Conservation (phyloP, 2,113 vertebrate species). For the Pontoporia blainvillei region DNA sequence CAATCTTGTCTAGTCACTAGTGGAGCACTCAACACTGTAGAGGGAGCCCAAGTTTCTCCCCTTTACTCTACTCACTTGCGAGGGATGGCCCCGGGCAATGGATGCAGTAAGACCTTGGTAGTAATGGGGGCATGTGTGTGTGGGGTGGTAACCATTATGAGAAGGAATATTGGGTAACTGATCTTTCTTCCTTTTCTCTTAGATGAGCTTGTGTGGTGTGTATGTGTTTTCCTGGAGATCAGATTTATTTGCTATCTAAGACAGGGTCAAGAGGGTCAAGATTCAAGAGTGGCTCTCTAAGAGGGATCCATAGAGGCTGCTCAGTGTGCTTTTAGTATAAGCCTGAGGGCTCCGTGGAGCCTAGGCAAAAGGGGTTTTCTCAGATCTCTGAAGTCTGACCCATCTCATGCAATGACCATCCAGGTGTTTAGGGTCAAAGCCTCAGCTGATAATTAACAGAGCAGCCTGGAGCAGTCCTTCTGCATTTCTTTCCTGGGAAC, state of each 20-base stretch:
- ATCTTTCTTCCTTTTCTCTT: neutral
- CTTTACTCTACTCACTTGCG: neutral
- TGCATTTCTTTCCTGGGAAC: neutral
- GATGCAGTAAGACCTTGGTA: neutral
- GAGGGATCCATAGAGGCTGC: neutral
- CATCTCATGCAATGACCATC: neutral
- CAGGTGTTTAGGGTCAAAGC: neutral
- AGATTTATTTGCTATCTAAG: neutral
- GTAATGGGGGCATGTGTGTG: neutral
- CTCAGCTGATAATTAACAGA: neutral
- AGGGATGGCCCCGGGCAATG: neutral
- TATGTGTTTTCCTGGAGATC: neutral
- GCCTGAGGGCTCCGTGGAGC: neutral
- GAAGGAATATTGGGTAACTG: neutral
- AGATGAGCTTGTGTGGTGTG: neutral
- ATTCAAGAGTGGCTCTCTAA: neutral
- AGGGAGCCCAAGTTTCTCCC: neutral
- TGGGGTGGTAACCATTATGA: neutral
- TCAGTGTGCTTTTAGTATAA: neutral
- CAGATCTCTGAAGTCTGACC: neutral
- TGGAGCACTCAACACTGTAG: neutral
- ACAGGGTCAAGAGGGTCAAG: neutral
- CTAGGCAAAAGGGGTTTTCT: neutral
- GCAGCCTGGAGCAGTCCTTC: neutral
- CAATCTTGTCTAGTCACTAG: neutral